Percentiles rank a stretch among this genome's conserved stretches.
Conservation (phyloP, 37 sponge, comb jelly and placozoan genomes). For the Dysidea cf. avara region DNA sequence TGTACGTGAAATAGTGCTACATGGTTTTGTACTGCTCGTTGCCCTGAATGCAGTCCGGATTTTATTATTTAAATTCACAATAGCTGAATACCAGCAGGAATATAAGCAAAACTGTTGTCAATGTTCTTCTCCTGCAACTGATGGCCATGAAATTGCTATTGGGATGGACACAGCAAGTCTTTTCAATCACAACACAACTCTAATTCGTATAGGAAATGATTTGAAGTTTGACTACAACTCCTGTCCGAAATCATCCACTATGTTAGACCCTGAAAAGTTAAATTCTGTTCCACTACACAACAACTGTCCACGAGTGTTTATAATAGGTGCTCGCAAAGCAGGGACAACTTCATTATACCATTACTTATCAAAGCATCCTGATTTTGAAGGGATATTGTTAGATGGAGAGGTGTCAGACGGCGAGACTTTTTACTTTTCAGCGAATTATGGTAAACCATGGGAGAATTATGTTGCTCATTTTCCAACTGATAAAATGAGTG, state of each 20-base stretch:
- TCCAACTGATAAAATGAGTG: slow-evolving; percentile 36
- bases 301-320: slow-evolving; percentile 45
- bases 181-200: neutral
- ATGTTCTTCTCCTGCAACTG: no score
- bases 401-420: neutral
- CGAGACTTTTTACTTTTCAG: slow-evolving; percentile 41
- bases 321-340: slow-evolving; percentile 57
- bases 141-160: no score
- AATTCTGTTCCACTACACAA: neutral
- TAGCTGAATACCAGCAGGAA: no score
- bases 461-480: slow-evolving; percentile 13
- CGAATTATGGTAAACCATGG: slow-evolving; percentile 9
- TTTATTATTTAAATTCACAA: no score
- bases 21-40: no score
- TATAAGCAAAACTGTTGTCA: no score
- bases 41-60: no score
- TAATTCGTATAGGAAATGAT: neutral
- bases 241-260: neutral
- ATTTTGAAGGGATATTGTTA: slow-evolving; percentile 29
- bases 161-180: no score
- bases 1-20: no score
- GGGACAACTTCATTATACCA: slow-evolving; percentile 57
- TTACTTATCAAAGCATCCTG: slow-evolving; percentile 53
- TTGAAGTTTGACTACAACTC: neutral
- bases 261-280: neutral